Evolutionary conservation across 2,113 vertebrate species (phyloP).

Genomic region (Pyrgilauda ruficollis): DNA sequence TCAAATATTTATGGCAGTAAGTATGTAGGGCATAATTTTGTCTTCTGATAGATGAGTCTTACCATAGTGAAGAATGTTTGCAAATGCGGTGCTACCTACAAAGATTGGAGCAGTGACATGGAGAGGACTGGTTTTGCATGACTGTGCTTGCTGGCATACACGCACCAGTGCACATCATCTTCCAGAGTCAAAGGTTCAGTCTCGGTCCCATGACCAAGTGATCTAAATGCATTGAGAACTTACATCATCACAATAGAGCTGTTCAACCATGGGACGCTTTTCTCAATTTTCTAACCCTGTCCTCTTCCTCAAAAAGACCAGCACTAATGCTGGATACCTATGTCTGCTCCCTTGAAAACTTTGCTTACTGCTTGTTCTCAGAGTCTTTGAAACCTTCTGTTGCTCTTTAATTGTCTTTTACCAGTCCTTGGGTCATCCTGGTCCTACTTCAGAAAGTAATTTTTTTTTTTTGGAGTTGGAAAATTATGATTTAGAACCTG

Average conservation of each 20-base stretch:
- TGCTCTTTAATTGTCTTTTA: background rate
- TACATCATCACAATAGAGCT: background rate
- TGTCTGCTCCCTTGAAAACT: background rate
- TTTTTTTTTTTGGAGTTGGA: background rate
- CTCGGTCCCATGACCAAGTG: background rate
- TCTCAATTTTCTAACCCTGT: background rate
- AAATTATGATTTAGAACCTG: background rate
- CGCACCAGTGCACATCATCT: fast-evolving
- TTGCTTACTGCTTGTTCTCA: background rate
- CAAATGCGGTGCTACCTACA: background rate
- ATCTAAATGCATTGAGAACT: background rate
- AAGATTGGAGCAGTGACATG: fast-evolving
- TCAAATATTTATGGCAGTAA: background rate
- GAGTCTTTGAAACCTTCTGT: background rate
- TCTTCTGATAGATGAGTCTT: background rate
- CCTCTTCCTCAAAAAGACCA: background rate
- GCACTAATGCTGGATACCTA: background rate
- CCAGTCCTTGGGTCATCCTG: background rate
- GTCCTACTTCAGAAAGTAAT: background rate
- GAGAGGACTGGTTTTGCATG: background rate
- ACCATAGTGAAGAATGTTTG: background rate
- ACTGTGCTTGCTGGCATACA: background rate
- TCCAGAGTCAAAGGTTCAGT: background rate
- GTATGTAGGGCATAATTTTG: background rate
- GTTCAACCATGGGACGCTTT: fast-evolving